Evolutionary conservation across 2,888 invertebrate species (phyloP), one percentile per base, ranked within the genome.

Genomic region (Andrena flavipes): DNA sequence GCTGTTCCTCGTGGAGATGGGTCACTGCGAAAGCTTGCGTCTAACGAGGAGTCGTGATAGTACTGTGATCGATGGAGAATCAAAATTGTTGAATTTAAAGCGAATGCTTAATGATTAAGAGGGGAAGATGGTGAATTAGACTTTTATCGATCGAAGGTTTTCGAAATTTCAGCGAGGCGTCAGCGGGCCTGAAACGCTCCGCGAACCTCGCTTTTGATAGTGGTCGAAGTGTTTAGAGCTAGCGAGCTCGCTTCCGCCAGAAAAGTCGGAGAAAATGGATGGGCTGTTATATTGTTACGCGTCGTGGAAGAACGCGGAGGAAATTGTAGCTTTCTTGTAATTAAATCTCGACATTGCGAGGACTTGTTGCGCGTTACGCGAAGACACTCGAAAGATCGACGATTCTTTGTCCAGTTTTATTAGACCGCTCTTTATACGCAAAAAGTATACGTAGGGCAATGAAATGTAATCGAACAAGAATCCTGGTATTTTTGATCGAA

Each of bases 331-430:
- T 63, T 54, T 62, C 77, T 72, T 77, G 73, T 62, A 68, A 56
- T 10, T 10, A n/a, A 48, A 65, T 51, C 60, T 23, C 33, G 63
- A 60, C 8, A 23, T 8, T 4, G 13, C 13, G 48, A 20, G 65
- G 2, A 51, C 13, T 59, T 29, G 23, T 48, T 23, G 71, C 65
- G 69, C 26, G 76, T 64, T 33, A 13, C 48, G 35, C 64, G 62
- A 62, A 70, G 87, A 88, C 78, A 78, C 81, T 88, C 85, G 89
- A 75, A 87, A 84, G 84, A 85, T 88, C 79, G 84, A 80, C 73
- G 79, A 80, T 70, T 60, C 59, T 35, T 80, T 87, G 88, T 81
- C 78, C 77, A 75, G 72, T 85, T 80, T 85, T 79, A 73, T 63
- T 84, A 88, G 70, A 86, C 29, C 76, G 82, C 63, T 84, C 78